Evolutionary conservation across 2,797 vertebrate genomes (phyloP), one percentile per base, ranked within the genome.

Genomic region (Tarsius wallacei): DNA sequence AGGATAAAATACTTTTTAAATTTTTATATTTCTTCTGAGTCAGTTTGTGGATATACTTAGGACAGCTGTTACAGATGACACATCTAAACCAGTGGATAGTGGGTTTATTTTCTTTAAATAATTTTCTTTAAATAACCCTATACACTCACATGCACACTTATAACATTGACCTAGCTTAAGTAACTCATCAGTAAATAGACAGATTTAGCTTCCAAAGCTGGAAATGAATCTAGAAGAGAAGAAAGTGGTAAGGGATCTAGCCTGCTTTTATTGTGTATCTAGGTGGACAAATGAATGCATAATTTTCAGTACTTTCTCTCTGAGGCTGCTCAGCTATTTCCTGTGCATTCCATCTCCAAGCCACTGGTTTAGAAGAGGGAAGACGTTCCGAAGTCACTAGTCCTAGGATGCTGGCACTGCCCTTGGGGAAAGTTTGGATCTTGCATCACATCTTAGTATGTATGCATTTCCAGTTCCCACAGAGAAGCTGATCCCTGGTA

Each of bases 361-460:
- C 61, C 33, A 51, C 19, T 87, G 63, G 63, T 91, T 94, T 92
- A 82, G 55, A 57, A 85, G 88, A 42, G 68, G 47, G 33, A 90
- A 91, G 42, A 73, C 76, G 31, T 53, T 53, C 49, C 22, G 71
- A 76, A 92, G 21, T 92, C 47, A 97, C 94, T 90, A 96, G 57
- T 97, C 91, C 88, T 96, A 47, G 10, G 94, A 97, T 95, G 96
- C 96, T 98, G 64, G 1, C 74, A 98, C 90, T 5, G 87, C 91
- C 7, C 94, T 97, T 97, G 97, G 98, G 95, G 98, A 96, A 24
- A 74, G 96, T 98, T 98, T 97, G 98, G 98, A 90, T 89, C 94
- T 98, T 98, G 97, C 96, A 97, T 99, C 98, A 98, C 15, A 21
- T 28, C 91, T 98, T 97, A 95, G 97, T 98, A 99, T 99, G 98